Evolutionary conservation across 2,113 vertebrate species (phyloP), one percentile per base, ranked within the genome.

Genomic region (Patagioenas fasciata): DNA sequence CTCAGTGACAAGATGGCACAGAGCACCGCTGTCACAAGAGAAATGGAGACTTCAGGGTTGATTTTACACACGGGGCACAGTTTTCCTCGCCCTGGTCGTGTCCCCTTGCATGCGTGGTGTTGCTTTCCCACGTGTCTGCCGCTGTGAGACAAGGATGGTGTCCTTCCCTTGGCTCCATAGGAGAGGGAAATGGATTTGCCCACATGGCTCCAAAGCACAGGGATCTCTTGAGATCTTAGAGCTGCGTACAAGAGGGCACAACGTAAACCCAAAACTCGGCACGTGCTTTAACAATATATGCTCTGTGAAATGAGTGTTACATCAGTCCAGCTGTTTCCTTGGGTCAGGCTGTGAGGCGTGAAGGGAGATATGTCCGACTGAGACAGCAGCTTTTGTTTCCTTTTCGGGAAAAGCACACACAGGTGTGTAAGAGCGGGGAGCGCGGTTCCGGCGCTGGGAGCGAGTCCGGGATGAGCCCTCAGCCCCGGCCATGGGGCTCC

Each of bases 251-350:
- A 2, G 3, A 58, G 21, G 28, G 34, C 50, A 38, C 17, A 29
- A 54, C 47, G 15, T 8, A 40, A 53, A 58, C 66, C 29, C 57
- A 4, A 2, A 4, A 4, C n/a, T 7, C 6, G 32, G 31, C 5
- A 12, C 0, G 0, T 2, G 11, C 58, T 8, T 48, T 24, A 7
- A 13, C 32, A 19, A 5, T 1, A 0, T 2, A 1, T 5, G 23
- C 9, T 66, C 61, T 26, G n/a, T 6, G 29, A 70, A 13, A 1
- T 1, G 36, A 20, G 26, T 5, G 18, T 7, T 64, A 3, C 1
- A 9, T 7, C 34, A 4, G 19, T 3, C 56, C 51, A 50, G 36
- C 8, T n/a, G 32, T 2, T 13, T 2, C 9, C 70, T 9, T n/a
- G 56, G 36, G 54, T 66, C 25, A 5, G 74, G 32, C 23, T 71